phyloP scores from a whole-genome alignment of 2,888 invertebrate genomes.

The Hemicrepidius hirtus region DNA sequence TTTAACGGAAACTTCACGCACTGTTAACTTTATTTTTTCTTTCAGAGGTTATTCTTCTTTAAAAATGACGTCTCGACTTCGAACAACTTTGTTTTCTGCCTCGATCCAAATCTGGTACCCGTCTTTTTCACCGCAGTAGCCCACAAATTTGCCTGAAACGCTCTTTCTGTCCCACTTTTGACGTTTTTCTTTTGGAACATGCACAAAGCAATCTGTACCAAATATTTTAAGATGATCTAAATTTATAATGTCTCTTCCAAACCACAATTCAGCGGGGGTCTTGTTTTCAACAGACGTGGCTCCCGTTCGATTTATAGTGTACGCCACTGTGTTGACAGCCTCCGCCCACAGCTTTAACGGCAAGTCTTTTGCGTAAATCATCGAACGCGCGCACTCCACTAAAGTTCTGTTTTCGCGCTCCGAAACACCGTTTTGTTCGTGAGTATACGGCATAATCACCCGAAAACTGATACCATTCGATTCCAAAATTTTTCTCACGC shows the following conservation, averaged over 20 bases:
- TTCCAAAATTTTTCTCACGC: conserved; percentile 24
- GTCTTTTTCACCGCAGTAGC: conserved; percentile 17
- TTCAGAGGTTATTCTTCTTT: conserved; percentile 1
- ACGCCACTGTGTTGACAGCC: too few species aligned
- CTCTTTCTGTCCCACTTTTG: conserved; percentile 42
- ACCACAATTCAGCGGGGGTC: too few species aligned
- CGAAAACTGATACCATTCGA: conserved; percentile 44
- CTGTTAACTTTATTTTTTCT: neutral
- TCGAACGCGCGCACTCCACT: conserved; percentile 43
- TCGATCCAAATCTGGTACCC: neutral
- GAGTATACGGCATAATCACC: conserved; percentile 47
- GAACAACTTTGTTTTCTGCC: conserved; percentile 3
- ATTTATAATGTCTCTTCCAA: neutral
- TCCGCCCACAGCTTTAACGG: neutral
- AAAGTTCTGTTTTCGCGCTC: conserved; percentile 48
- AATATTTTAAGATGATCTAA: conserved; percentile 37
- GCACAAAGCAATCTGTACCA: conserved; percentile 49
- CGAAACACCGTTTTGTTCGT: conserved; percentile 52
- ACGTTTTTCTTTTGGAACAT: conserved; percentile 51
- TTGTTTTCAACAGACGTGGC: neutral
- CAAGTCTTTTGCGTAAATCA: conserved; percentile 9
- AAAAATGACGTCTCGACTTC: conserved; percentile 5
- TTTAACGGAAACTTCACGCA: neutral
- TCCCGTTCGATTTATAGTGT: conserved; percentile 50
- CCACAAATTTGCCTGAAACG: too few species aligned